These are phyloP conservation scores for Liposcelis brunnea DNA, from an alignment of 2,888 invertebrate genomes.

Conservation along the genomic window DNA sequence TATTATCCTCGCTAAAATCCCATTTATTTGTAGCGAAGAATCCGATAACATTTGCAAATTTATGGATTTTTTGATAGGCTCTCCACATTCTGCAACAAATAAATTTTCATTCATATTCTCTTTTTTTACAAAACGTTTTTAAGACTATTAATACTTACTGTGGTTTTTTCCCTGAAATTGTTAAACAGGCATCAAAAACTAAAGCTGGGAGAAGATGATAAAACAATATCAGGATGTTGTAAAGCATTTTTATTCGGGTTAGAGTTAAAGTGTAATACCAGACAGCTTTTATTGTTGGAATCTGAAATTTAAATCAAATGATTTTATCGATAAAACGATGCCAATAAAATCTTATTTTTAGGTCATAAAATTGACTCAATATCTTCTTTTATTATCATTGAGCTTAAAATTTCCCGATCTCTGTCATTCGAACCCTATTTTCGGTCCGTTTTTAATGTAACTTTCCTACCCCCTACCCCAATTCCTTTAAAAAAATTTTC, in stretches of 20 bases:
- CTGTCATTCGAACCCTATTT: too few relatives aligned
- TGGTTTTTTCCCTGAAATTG: constrained; percentile 30
- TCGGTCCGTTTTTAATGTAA: too few relatives aligned
- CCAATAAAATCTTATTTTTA: too few relatives aligned
- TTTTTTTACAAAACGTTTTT: not conserved
- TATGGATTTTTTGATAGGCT: constrained; percentile 29
- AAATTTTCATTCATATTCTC: constrained; percentile 5
- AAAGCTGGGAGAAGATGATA: constrained; percentile 37
- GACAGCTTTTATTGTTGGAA: constrained; percentile 15
- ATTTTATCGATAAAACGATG: too few relatives aligned
- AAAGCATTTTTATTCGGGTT: constrained; percentile 24
- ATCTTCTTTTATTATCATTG: too few relatives aligned
- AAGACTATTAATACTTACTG: constrained; percentile 16
- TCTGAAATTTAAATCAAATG: not conserved
- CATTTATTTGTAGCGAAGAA: constrained; percentile 33
- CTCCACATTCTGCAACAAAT: constrained; percentile 27
- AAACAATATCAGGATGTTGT: constrained; percentile 26
- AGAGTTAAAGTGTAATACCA: constrained; percentile 26
- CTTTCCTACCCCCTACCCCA: too few relatives aligned
- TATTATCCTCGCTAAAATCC: constrained; percentile 24
- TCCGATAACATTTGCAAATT: constrained; percentile 27
- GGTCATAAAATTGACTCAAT: too few relatives aligned
- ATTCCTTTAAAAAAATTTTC: too few relatives aligned
- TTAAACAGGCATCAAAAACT: constrained; percentile 28
- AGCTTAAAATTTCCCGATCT: too few relatives aligned